These are phyloP conservation scores for Drosophila eugracilis DNA, from an alignment of 1,140 invertebrate genomes.

Conservation along the genomic window DNA sequence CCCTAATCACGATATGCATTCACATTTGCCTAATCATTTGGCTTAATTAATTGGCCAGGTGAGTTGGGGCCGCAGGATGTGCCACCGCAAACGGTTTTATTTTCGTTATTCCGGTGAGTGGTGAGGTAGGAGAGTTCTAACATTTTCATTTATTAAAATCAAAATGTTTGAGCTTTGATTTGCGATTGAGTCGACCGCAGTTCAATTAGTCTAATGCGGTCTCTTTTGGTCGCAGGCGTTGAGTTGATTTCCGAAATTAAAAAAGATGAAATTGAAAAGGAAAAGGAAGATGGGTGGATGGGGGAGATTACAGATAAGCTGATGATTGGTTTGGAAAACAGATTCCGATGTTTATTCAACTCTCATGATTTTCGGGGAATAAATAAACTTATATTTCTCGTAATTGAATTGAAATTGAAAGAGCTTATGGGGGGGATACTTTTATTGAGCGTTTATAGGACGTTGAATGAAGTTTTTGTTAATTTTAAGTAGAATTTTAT, in stretches of 20 bases:
- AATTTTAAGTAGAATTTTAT: too few species aligned
- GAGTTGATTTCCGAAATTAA: conserved; percentile 33
- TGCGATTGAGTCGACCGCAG: conserved; percentile 51
- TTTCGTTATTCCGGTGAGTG: conserved; percentile 17
- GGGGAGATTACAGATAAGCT: background rate
- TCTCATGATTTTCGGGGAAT: background rate
- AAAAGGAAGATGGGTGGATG: too few species aligned
- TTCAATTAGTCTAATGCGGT: conserved; percentile 59
- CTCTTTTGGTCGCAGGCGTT: conserved; percentile 15
- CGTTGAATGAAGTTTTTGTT: background rate
- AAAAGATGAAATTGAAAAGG: conserved; percentile 14
- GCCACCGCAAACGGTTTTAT: conserved; percentile 37
- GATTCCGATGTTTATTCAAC: background rate
- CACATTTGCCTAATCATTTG: conserved; percentile 77
- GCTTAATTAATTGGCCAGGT: conserved; percentile 75
- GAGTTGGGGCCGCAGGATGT: conserved; percentile 37
- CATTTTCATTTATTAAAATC: conserved; percentile 65
- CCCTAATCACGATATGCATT: conserved; percentile 80
- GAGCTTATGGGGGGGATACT: too few species aligned
- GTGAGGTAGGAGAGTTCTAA: background rate
- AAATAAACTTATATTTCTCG: background rate
- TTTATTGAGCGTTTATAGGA: too few species aligned
- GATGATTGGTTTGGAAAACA: background rate
- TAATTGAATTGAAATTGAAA: background rate
- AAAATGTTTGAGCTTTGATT: conserved; percentile 58